Evolutionary conservation across 2,888 invertebrate species (phyloP).

Genomic region (Cyclophora albipunctata): DNA sequence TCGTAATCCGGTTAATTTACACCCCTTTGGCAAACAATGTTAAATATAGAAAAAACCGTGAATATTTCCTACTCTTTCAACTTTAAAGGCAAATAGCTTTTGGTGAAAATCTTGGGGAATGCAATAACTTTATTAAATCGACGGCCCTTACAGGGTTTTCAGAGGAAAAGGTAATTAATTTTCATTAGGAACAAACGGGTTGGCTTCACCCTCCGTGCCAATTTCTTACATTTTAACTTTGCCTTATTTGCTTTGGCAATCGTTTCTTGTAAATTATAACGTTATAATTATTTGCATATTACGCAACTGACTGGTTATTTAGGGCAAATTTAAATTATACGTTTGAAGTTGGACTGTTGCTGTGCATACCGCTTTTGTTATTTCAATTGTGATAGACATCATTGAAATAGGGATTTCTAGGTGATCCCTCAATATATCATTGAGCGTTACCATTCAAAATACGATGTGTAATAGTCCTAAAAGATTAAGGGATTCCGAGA

Average conservation of each 20-base stretch:
- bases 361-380: no score
- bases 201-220: constrained; percentile 3
- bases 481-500: no score
- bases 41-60: not conserved
- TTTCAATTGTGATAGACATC: no score
- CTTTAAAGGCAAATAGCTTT: constrained; percentile 17
- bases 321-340: no score
- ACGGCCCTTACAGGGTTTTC: constrained; percentile 28
- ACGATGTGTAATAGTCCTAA: no score
- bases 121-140: constrained; percentile 41
- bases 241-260: not conserved
- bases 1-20: not conserved
- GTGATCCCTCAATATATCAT: no score
- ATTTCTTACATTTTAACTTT: constrained; percentile 5
- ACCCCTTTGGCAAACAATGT: constrained; percentile 3
- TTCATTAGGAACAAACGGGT: constrained; percentile 29
- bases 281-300: no score
- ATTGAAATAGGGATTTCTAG: no score
- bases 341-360: no score
- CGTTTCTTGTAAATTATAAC: no score
- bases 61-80: not conserved
- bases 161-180: constrained; percentile 40
- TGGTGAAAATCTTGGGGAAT: constrained; percentile 22
- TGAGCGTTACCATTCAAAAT: no score
- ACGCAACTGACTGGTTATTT: no score